Percentiles rank a stretch among this genome's conserved stretches.
These are phyloP conservation scores for Leptobrachium ailaonicum DNA, from an alignment of 2,113 vertebrate genomes.

Conservation along the genomic window DNA sequence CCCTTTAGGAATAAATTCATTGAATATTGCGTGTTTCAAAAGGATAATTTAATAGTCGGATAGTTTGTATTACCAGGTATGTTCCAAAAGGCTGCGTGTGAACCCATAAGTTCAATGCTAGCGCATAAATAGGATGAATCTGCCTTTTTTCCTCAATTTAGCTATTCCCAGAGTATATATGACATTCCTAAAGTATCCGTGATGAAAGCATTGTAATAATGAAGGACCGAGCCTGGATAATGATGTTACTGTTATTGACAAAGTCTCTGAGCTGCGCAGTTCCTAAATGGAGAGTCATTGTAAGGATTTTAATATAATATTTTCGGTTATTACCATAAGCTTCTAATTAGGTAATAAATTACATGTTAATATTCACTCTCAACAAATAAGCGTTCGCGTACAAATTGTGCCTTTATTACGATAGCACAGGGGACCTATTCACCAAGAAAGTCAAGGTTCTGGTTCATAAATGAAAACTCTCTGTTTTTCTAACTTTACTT, in stretches of 20 bases:
- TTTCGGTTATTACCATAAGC: conserved; percentile 73
- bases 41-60: too few relatives aligned
- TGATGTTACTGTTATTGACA: conserved; percentile 44
- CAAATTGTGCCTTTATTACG: conserved; percentile 63
- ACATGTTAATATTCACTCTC: conserved; percentile 76
- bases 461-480: conserved; percentile 60
- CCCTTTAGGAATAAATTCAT: too few relatives aligned
- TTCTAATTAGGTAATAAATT: conserved; percentile 80
- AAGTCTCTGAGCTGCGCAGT: conserved; percentile 43
- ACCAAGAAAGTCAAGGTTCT: conserved; percentile 59
- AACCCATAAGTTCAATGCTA: too few relatives aligned
- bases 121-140: too few relatives aligned
- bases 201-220: conserved; percentile 26
- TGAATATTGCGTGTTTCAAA: too few relatives aligned
- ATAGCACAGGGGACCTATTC: conserved; percentile 64
- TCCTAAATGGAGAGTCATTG: conserved; percentile 52
- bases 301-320: conserved; percentile 64
- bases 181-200: neutral
- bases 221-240: conserved; percentile 24
- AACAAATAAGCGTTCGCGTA: conserved; percentile 71
- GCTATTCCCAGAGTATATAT: neutral
- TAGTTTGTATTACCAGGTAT: too few relatives aligned
- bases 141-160: neutral
- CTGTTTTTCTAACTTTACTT: conserved; percentile 50
- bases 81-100: too few relatives aligned